Conservation (phyloP, 2,888 invertebrate species). For the Ectemnius continuus region DNA sequence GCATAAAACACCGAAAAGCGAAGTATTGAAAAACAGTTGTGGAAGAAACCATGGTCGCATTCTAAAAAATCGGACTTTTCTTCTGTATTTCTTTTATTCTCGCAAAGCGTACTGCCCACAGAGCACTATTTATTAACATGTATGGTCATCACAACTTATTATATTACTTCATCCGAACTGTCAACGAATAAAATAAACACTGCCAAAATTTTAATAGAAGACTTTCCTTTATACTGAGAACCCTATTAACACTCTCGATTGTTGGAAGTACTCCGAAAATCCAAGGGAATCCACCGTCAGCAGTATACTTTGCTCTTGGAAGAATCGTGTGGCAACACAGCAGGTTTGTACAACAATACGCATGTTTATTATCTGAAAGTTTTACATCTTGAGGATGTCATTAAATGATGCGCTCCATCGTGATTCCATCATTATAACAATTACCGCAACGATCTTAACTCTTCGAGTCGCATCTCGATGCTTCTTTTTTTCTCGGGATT, state of each 20-base stretch:
- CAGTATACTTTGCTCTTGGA: neutral
- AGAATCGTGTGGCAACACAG: neutral
- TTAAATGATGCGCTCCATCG: slow-evolving; percentile 45
- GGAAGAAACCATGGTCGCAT: slow-evolving; percentile 42
- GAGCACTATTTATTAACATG: slow-evolving; percentile 69
- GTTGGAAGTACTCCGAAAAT: neutral
- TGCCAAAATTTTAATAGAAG: slow-evolving; percentile 63
- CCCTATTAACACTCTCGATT: too few species aligned
- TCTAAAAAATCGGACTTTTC: slow-evolving; percentile 36
- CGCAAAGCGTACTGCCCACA: slow-evolving; percentile 59
- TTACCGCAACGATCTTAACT: slow-evolving; percentile 14
- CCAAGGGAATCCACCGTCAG: neutral
- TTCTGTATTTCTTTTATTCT: slow-evolving; percentile 38
- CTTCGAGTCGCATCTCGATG: neutral
- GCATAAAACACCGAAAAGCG: slow-evolving; percentile 54
- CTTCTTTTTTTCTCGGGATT: neutral
- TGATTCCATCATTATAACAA: slow-evolving; percentile 51
- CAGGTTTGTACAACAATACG: slow-evolving; percentile 73
- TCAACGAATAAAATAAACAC: slow-evolving; percentile 66
- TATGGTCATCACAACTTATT: slow-evolving; percentile 58
- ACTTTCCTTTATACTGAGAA: slow-evolving; percentile 27
- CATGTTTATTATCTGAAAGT: slow-evolving; percentile 76
- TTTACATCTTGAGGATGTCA: slow-evolving; percentile 71
- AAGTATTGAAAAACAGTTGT: slow-evolving; percentile 40
- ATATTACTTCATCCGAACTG: slow-evolving; percentile 61